Evolutionary conservation across 2,113 vertebrate species (phyloP).

Genomic region (Chaetura pelagica): DNA sequence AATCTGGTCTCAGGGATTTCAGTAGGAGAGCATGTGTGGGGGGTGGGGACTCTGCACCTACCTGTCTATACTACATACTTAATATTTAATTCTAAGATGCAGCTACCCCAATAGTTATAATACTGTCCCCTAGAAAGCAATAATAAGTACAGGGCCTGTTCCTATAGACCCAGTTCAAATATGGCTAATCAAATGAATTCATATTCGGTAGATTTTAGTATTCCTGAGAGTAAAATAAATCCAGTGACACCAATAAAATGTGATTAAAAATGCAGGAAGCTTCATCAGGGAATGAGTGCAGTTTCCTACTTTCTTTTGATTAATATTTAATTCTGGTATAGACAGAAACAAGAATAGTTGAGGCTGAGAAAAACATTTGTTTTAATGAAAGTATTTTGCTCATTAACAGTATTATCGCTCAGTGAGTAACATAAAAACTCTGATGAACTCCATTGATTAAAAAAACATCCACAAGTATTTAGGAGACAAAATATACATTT

Average conservation of each 20-base stretch:
- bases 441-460: neutral
- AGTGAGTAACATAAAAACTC: neutral
- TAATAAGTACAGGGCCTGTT: neutral
- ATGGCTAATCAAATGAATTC: neutral
- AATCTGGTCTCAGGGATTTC: neutral
- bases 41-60: neutral
- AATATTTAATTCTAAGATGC: neutral
- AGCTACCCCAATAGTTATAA: neutral
- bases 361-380: neutral
- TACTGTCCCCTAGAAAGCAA: neutral
- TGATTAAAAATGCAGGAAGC: neutral
- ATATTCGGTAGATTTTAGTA: neutral
- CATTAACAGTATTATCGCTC: neutral
- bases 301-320: conserved; percentile 19
- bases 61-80: neutral
- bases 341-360: neutral
- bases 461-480: neutral
- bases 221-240: neutral
- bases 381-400: neutral
- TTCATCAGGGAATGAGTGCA: neutral
- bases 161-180: neutral
- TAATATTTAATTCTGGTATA: conserved; percentile 20
- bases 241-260: neutral
- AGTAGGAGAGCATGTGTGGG: neutral
- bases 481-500: neutral